Evolutionary conservation across 2,888 invertebrate genomes (phyloP).

Genomic region (Augochlorella aurata): DNA sequence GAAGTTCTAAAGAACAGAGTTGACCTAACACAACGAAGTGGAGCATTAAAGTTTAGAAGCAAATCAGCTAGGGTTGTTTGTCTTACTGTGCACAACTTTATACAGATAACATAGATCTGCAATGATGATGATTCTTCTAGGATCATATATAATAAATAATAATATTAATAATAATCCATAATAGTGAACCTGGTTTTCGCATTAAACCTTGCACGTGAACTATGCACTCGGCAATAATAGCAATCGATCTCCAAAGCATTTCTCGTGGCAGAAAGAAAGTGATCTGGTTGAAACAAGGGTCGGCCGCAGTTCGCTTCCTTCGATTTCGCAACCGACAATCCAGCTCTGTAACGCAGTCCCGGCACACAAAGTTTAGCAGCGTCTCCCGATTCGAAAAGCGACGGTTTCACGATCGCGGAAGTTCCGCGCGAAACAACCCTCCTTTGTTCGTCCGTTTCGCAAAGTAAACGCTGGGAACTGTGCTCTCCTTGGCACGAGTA

Average conservation of each 20-base stretch:
- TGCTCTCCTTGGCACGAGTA: conserved; percentile 1
- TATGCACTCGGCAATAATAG: not conserved
- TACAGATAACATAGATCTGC: too few species aligned
- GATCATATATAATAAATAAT: too few species aligned
- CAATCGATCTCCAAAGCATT: not conserved
- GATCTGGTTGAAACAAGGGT: not conserved
- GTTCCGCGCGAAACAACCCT: conserved; percentile 22
- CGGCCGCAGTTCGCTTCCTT: not conserved
- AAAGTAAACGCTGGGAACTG: conserved; percentile 42
- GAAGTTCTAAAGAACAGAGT: too few species aligned
- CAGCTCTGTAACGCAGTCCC: not conserved
- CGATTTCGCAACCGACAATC: not conserved
- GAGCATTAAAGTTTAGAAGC: too few species aligned
- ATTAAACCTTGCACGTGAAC: too few species aligned
- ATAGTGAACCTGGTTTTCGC: too few species aligned
- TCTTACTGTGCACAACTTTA: too few species aligned
- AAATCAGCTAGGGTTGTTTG: too few species aligned
- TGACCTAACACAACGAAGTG: too few species aligned
- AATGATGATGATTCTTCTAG: too few species aligned
- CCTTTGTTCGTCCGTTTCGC: conserved; percentile 28
- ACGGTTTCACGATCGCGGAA: conserved; percentile 20
- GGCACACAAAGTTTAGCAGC: not conserved
- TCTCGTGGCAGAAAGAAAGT: not conserved
- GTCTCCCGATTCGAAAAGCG: not conserved
- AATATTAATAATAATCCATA: too few species aligned